Base-by-base conservation (phyloP, 2,888 invertebrate species). In the Ophonus ardosiacus region DNA sequence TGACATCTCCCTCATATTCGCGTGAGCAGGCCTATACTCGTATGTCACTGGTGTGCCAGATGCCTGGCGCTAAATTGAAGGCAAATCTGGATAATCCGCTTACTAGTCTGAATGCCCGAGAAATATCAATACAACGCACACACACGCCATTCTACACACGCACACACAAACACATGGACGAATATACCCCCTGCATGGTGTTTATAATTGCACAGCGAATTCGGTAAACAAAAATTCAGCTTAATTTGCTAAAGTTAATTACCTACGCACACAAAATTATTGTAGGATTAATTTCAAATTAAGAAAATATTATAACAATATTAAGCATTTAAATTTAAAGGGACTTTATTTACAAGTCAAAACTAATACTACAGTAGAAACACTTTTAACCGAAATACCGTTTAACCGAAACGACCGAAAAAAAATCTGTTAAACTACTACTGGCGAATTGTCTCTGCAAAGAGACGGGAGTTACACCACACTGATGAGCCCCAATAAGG, bases 31-130 rank as follows among this genome's bases (percentile, higher is more conserved):
- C 43, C 43, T 51, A 51, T 51, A 31, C 31, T 31, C 31, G 13
- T 56, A 61, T 63, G 24, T 63, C 63, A 63, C 63, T 63, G 6
- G 61, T 17, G 63, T 18, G 21, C 17, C 63, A 63, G 63, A 21
- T 63, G 63, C 24, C 63, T 63, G 24, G 21, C 21, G 63, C 63
- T 63, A 63, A 63, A 63, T 63, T 63, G 63, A 63, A 63, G 63
- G 63, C 63, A 63, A 63, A 63, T 63, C 63, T 63, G 63, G 63
- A 63, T 63, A 63, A 63, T 63, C 63, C 63, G 63, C 63, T 63
- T 63, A 63, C 63, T 24, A 63, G 0, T 63, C 63, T 21, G 24
- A 63, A 63, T 63, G 17, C 63, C 21, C 63, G 63, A 24, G 63
- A 63, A 63, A 63, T 63, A 63, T 63, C 63, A 63, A 63, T 63